These are phyloP conservation scores for Drosophila basisetae DNA, from an alignment of 2,888 invertebrate genomes.

Conservation along the genomic window DNA sequence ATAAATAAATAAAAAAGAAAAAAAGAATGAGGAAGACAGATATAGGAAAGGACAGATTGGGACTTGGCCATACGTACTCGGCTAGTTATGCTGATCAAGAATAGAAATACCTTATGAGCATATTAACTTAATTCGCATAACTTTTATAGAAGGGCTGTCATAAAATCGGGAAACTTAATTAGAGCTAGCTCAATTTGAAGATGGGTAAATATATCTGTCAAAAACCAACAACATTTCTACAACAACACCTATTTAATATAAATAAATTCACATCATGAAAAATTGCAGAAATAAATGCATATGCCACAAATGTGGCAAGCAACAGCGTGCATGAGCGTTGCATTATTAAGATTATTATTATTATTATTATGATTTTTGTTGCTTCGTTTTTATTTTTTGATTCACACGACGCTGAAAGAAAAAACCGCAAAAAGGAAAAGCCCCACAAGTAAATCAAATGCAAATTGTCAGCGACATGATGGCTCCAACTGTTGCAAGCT, in stretches of 20 bases:
- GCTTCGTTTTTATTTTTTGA: slow-evolving; percentile 26
- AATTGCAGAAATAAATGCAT: neutral
- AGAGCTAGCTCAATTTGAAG: neutral
- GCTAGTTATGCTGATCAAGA: no score
- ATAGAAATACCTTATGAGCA: no score
- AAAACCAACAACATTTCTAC: neutral
- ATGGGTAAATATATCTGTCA: neutral
- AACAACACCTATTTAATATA: neutral
- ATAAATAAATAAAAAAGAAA: no score
- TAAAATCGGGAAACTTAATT: neutral
- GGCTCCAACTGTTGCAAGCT: slow-evolving; percentile 49
- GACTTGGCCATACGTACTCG: no score
- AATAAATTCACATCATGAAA: neutral
- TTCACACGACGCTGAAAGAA: slow-evolving; percentile 56
- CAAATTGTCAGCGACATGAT: slow-evolving; percentile 60
- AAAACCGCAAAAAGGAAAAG: slow-evolving; percentile 62
- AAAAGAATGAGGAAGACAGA: no score
- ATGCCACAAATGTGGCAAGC: slow-evolving; percentile 20
- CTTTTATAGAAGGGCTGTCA: no score
- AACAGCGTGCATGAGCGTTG: slow-evolving; percentile 11
- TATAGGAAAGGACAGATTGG: no score
- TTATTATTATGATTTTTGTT: neutral
- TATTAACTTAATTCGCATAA: neutral
- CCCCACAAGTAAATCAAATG: slow-evolving; percentile 68
- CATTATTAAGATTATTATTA: slow-evolving; percentile 1